phyloP scores from a whole-genome alignment of 2,888 invertebrate species.

The Volucella inflata region DNA sequence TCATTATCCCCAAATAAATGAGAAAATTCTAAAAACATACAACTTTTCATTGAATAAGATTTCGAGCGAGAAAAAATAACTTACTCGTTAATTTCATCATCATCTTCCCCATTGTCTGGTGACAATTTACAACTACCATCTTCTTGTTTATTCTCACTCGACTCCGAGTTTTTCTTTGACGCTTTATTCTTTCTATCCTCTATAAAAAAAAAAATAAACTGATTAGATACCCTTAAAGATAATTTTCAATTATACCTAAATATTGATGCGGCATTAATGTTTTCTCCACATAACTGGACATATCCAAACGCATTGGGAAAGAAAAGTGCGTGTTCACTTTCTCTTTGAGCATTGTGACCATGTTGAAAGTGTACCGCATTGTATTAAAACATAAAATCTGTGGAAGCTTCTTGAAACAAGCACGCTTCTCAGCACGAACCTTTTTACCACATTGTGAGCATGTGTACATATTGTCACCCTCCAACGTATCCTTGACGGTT shows the following conservation, averaged over 20 bases:
- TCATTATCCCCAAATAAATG: no score
- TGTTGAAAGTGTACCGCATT: conserved; percentile 98
- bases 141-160: conserved; percentile 74
- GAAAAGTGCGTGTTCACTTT: conserved; percentile 99
- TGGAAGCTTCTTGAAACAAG: conserved; percentile 96
- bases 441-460: conserved; percentile 97
- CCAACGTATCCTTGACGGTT: conserved; percentile 97
- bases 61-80: conserved; percentile 80
- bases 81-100: conserved; percentile 91
- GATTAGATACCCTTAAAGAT: background rate
- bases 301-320: conserved; percentile 95
- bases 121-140: conserved; percentile 48
- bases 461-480: conserved; percentile 99
- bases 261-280: conserved; percentile 95
- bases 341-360: conserved; percentile 98
- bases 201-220: conserved; percentile 78
- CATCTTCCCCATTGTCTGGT: conserved; percentile 81
- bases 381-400: conserved; percentile 97
- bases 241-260: conserved; percentile 85
- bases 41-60: no score
- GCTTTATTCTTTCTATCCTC: conserved; percentile 86
- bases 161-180: conserved; percentile 76
- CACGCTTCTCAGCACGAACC: conserved; percentile 96
- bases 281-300: conserved; percentile 97
- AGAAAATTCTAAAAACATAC: no score